Evolutionary conservation across 1,140 invertebrate genomes (phyloP).

Genomic region (Thereuonema tuberculata): DNA sequence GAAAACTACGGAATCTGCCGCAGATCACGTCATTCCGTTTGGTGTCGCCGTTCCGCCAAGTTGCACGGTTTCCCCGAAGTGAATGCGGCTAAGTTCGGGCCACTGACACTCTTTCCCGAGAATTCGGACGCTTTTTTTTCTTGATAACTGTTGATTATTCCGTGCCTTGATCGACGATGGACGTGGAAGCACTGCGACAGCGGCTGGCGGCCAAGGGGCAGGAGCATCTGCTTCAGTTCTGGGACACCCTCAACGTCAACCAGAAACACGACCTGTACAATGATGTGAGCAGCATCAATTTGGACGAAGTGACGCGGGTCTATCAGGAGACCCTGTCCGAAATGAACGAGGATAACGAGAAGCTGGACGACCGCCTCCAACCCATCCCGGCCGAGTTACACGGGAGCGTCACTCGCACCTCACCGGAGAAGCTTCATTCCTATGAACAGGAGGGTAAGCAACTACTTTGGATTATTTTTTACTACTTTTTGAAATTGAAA

Average conservation of each 20-base stretch:
- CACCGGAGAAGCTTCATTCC: slow-evolving; percentile 41
- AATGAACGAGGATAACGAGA: slow-evolving; percentile 40
- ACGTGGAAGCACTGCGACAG: slow-evolving; percentile 28
- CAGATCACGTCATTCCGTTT: too few relatives aligned
- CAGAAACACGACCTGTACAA: slow-evolving; percentile 27
- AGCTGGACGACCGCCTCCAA: slow-evolving; percentile 62
- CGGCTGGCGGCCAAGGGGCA: slow-evolving; percentile 42
- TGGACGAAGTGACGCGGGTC: slow-evolving; percentile 45
- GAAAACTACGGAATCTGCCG: too few relatives aligned
- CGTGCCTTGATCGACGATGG: slow-evolving; percentile 19
- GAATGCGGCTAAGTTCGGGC: too few relatives aligned
- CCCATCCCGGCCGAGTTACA: slow-evolving; percentile 63
- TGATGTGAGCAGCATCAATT: slow-evolving; percentile 42
- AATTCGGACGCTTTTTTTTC: too few relatives aligned
- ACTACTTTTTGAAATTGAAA: neutral
- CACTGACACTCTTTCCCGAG: too few relatives aligned
- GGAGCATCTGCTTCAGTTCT: slow-evolving; percentile 73
- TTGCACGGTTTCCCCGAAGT: too few relatives aligned
- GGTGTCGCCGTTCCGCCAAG: too few relatives aligned
- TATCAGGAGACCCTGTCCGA: slow-evolving; percentile 47
- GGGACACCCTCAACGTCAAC: slow-evolving; percentile 55
- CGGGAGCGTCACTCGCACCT: slow-evolving; percentile 45
- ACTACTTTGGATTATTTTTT: neutral
- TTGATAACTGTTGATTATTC: neutral
- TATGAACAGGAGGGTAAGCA: slow-evolving; percentile 47